Conservation (phyloP, 2,888 invertebrate species). For the Cheilosia impressa region DNA sequence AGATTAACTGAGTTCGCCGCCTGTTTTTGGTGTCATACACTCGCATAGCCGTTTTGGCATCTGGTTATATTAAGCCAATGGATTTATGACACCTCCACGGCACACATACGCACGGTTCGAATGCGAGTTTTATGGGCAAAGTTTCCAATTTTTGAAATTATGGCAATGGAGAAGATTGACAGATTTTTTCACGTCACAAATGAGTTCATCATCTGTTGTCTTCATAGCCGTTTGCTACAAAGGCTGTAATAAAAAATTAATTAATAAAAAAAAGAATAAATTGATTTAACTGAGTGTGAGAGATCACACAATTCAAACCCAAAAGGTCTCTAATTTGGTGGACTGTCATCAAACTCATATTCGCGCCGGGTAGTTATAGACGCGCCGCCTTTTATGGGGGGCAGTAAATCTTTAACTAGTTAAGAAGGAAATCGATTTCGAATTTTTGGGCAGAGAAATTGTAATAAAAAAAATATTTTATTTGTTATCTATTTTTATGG, state of each 20-base stretch:
- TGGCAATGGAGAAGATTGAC: slow-evolving; percentile 45
- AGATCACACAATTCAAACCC: slow-evolving; percentile 1
- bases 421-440: slow-evolving; percentile 62
- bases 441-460: slow-evolving; percentile 25
- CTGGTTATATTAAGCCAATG: slow-evolving; percentile 50
- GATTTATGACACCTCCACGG: slow-evolving; percentile 54
- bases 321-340: background rate
- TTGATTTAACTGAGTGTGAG: slow-evolving; percentile 39
- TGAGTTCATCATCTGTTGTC: slow-evolving; percentile 60
- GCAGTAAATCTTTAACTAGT: slow-evolving; percentile 61
- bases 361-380: background rate
- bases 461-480: slow-evolving; percentile 43
- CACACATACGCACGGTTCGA: background rate
- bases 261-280: slow-evolving; percentile 23
- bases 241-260: slow-evolving; percentile 42
- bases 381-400: slow-evolving; percentile 35
- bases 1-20: slow-evolving; percentile 58
- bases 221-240: slow-evolving; percentile 5
- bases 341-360: slow-evolving; percentile 15
- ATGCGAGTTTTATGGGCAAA: slow-evolving; percentile 27
- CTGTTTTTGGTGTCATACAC: slow-evolving; percentile 43
- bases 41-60: slow-evolving; percentile 42
- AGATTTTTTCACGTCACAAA: slow-evolving; percentile 63
- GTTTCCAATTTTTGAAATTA: background rate
- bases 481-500: slow-evolving; percentile 31